Evolutionary conservation across 2,888 invertebrate genomes (phyloP).

Genomic region (Bombylius discolor): DNA sequence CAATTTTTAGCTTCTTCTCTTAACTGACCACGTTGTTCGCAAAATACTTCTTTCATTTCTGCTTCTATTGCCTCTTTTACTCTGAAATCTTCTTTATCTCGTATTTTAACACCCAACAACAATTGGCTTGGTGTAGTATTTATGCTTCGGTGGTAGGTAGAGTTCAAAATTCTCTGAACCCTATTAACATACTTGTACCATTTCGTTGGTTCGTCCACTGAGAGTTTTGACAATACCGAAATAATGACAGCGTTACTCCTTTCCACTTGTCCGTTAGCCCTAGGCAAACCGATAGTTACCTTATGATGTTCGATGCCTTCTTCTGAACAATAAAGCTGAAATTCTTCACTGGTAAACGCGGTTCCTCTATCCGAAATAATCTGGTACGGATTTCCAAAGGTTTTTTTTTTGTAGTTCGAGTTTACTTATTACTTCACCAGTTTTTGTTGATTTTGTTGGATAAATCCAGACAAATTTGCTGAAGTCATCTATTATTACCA

Average conservation of each 20-base stretch:
- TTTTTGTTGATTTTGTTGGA: too few species aligned
- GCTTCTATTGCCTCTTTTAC: conserved; percentile 8
- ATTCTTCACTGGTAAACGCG: too few species aligned
- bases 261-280: conserved; percentile 6
- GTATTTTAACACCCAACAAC: conserved; percentile 11
- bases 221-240: conserved; percentile 8
- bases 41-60: conserved; percentile 4
- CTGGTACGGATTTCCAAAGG: too few species aligned
- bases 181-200: conserved; percentile 1
- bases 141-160: conserved; percentile 5
- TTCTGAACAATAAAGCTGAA: too few species aligned
- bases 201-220: conserved; percentile 7
- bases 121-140: conserved; percentile 11
- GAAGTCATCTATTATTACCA: too few species aligned
- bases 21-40: conserved; percentile 4
- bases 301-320: too few species aligned
- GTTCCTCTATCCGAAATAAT: too few species aligned
- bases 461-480: too few species aligned
- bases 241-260: conserved; percentile 9
- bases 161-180: conserved; percentile 2
- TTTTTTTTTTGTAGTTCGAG: too few species aligned
- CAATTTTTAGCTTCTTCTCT: conserved; percentile 14
- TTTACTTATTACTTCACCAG: too few species aligned
- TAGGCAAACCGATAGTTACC: neutral
- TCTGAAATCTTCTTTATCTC: conserved; percentile 6